Evolutionary conservation across 2,113 vertebrate genomes (phyloP).

Genomic region (Lepisosteus osseus): DNA sequence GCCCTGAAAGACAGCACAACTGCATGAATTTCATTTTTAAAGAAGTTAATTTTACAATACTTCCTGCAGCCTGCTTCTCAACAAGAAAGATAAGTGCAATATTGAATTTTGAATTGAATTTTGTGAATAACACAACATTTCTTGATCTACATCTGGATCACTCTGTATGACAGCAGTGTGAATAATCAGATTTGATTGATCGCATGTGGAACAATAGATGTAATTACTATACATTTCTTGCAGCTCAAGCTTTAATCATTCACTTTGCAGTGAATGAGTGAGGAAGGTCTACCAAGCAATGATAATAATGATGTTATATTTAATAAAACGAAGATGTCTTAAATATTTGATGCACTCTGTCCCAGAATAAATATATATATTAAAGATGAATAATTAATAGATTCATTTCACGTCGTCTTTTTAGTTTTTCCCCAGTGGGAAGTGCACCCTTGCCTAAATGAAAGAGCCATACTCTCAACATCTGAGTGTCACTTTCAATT

Average conservation of each 20-base stretch:
- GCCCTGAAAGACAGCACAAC: no score
- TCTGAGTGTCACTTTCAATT: neutral
- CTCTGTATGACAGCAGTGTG: no score
- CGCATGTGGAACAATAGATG: no score
- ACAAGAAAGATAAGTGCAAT: no score
- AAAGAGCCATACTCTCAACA: neutral
- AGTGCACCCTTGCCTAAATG: neutral
- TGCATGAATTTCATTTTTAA: no score
- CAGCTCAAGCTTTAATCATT: neutral
- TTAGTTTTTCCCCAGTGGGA: conserved; percentile 20
- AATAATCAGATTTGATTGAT: no score
- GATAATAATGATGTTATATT: conserved; percentile 43
- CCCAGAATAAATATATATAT: conserved; percentile 56
- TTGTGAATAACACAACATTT: no score
- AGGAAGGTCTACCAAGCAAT: conserved; percentile 13
- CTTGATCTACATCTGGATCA: no score
- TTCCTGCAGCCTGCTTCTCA: no score
- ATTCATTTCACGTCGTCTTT: conserved; percentile 40
- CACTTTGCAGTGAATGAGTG: neutral
- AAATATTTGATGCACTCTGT: conserved; percentile 41
- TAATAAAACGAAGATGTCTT: conserved; percentile 19
- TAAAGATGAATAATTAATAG: conserved; percentile 49
- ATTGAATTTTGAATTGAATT: no score
- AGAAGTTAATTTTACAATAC: no score
- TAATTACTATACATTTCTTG: no score